Conservation (phyloP, 2,888 invertebrate species). For the Sarcophaga variegata region DNA sequence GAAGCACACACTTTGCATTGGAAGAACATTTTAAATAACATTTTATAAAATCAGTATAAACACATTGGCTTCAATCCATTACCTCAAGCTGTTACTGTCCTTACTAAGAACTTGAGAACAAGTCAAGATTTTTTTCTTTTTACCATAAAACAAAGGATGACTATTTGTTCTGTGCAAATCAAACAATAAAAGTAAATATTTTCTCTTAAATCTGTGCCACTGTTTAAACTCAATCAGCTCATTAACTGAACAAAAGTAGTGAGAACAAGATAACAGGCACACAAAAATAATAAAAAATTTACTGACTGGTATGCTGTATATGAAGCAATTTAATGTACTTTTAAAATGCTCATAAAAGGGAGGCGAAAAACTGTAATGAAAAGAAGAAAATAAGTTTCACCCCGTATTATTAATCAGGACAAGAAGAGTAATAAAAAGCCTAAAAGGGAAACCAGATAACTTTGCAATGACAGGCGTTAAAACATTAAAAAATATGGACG, state of each 20-base stretch:
- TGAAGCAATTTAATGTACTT: slow-evolving; percentile 13
- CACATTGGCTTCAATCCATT: too few relatives aligned
- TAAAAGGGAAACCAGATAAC: background rate
- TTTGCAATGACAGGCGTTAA: background rate
- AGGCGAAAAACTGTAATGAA: slow-evolving; percentile 12
- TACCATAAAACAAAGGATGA: background rate
- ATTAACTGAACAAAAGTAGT: background rate
- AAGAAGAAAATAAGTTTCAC: too few relatives aligned
- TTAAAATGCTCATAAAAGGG: slow-evolving; percentile 40
- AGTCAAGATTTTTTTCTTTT: background rate
- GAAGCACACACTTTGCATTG: too few relatives aligned
- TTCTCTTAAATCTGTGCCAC: slow-evolving; percentile 21
- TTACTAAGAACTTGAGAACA: too few relatives aligned
- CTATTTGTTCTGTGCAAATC: too few relatives aligned
- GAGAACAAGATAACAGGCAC: slow-evolving; percentile 1
- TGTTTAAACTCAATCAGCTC: slow-evolving; percentile 37
- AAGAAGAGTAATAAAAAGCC: background rate
- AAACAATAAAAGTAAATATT: background rate
- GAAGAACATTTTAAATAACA: too few relatives aligned
- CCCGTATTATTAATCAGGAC: background rate
- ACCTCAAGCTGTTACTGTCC: too few relatives aligned
- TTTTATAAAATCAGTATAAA: too few relatives aligned
- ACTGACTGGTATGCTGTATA: slow-evolving; percentile 26
- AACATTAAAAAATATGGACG: too few relatives aligned
- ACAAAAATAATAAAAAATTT: slow-evolving; percentile 6